Evolutionary conservation across 2,888 invertebrate genomes (phyloP), one percentile per base, ranked within the genome.

Genomic region (Polydrusus cervinus): DNA sequence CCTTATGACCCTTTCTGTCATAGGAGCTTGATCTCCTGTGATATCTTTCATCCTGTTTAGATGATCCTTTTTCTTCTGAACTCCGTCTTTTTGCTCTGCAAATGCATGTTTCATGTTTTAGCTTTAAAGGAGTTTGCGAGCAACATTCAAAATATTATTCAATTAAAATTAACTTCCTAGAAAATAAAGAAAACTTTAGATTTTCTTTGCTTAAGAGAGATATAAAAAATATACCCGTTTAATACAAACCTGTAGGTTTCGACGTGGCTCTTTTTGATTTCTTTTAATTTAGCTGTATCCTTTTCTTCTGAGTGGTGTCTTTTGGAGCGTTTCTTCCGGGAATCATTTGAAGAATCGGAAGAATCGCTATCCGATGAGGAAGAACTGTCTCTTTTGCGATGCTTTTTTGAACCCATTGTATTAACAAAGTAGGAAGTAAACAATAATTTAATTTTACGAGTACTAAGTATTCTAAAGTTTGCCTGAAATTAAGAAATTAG

Each of bases 381-480:
- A 16, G 77, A 75, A 61, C 75, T 75, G 34, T 78, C 65, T 70
- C 77, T 78, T 64, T 78, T 80, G 40, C 75, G 75, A 14, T 75
- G 66, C 64, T 77, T 79, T 40, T 77, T 75, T 10, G 79, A 76
- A 74, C 78, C 75, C 79, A 81, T 81, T 49, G 1, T 34, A 7
- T 25, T 25, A 34, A 34, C 34, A 25, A 25, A 1, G 25, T 25
- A 3, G 1, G 25, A 25, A 25, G 5, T 25, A 25, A 3, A 34
- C 8, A 34, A 34, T 34, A 10, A 10, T 34, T 30, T 5, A 30
- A 30, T 7, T 30, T 30, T 30, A 30, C 7, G 1, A 34, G 9
- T 34, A 9, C 1, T 34, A 34, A 34, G 34, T 34, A 9, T 34
- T 34, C 34, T 34, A 8, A 8, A 8, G 34, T 10, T 34, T 34